These are phyloP conservation scores for Perizoma affinitatum DNA, from an alignment of 2,888 invertebrate genomes.

Conservation along the genomic window DNA sequence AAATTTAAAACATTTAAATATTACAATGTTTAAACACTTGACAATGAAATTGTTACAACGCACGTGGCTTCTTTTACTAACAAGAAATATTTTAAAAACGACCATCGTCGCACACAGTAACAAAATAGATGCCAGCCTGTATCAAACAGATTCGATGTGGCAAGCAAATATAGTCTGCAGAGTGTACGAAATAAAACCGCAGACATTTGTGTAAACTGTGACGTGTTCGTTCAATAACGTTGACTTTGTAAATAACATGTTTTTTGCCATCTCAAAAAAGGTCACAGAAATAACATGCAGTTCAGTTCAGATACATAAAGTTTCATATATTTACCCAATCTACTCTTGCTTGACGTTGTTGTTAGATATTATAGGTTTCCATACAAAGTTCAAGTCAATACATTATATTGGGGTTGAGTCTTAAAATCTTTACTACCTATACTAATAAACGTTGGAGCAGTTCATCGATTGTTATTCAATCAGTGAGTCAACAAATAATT, in stretches of 20 bases:
- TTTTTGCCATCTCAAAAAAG: no score
- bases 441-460: no score
- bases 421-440: no score
- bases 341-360: no score
- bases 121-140: slow-evolving; percentile 22
- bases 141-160: slow-evolving; percentile 11
- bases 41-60: slow-evolving; percentile 15
- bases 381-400: no score
- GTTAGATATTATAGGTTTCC: no score
- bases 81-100: slow-evolving; percentile 32
- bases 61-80: slow-evolving; percentile 27
- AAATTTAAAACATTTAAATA: slow-evolving; percentile 22
- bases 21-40: slow-evolving; percentile 12
- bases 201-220: slow-evolving; percentile 30
- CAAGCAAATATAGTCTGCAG: slow-evolving; percentile 9
- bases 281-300: no score
- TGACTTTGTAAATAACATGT: slow-evolving; percentile 11
- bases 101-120: slow-evolving; percentile 25
- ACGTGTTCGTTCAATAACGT: slow-evolving; percentile 18
- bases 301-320: no score
- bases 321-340: no score
- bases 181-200: slow-evolving; percentile 16
- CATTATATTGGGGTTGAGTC: no score
- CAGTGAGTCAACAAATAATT: no score
- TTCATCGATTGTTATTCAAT: no score